Conservation (phyloP, 1,140 invertebrate genomes). For the Physella acuta region DNA sequence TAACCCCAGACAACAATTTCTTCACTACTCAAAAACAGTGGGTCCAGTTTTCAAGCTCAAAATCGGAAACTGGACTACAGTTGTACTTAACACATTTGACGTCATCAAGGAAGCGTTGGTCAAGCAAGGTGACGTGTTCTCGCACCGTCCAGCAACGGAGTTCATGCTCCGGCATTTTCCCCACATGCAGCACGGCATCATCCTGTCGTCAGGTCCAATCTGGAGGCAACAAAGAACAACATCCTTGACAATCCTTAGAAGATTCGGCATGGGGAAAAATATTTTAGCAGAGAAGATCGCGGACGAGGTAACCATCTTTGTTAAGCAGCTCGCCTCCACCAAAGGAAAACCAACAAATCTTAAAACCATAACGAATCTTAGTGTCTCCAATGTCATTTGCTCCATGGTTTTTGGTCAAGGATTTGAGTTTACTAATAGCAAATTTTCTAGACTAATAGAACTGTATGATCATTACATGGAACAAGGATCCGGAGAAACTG, state of each 20-base stretch:
- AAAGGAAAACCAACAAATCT: conserved; percentile 5
- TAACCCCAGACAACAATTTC: neutral
- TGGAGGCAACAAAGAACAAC: too few relatives aligned
- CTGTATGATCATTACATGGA: conserved; percentile 15
- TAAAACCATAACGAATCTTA: conserved; percentile 56
- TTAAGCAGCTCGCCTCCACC: conserved; percentile 14
- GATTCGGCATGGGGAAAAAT: too few relatives aligned
- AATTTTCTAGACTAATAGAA: conserved; percentile 25
- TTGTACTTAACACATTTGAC: neutral
- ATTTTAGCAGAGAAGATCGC: conserved; percentile 72
- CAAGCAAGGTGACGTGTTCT: neutral
- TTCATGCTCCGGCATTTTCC: neutral
- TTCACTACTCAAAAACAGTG: neutral
- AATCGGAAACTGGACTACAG: neutral
- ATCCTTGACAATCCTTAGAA: conserved; percentile 71
- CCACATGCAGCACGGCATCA: neutral
- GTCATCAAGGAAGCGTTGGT: neutral
- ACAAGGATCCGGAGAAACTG: neutral
- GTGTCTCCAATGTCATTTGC: conserved; percentile 89
- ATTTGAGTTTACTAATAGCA: conserved; percentile 66
- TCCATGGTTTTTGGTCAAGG: conserved; percentile 86
- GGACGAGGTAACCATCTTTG: conserved; percentile 51
- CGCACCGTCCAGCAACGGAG: neutral
- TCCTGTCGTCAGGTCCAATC: neutral
- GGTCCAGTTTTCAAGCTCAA: conserved; percentile 4